A percentile compares a stretch with the other conserved stretches of the same genome.
Evolutionary conservation across 1,140 invertebrate species (phyloP).

Genomic region (Drosophila lini): DNA sequence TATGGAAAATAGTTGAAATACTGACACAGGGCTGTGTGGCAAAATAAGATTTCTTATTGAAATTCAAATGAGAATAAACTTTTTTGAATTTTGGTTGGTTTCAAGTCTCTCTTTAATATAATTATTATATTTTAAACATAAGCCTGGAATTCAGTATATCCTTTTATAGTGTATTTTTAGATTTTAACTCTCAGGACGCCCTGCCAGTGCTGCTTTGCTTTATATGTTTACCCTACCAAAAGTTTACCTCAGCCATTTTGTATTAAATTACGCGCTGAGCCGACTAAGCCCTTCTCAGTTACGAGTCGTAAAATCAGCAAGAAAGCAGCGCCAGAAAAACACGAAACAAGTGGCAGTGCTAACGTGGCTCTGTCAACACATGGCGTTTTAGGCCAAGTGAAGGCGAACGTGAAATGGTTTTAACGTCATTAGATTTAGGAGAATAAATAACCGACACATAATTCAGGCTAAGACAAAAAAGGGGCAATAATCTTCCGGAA

Average conservation of each 20-base stretch:
- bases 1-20: slow-evolving; percentile 1
- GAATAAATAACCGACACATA: slow-evolving; percentile 41
- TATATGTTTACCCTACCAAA: slow-evolving; percentile 16
- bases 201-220: slow-evolving; percentile 6
- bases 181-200: not conserved
- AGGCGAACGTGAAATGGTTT: slow-evolving; percentile 46
- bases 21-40: no score
- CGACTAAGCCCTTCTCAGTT: slow-evolving; percentile 70
- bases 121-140: not conserved
- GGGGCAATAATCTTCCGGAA: slow-evolving; percentile 5
- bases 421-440: slow-evolving; percentile 47
- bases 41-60: not conserved
- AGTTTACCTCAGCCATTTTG: slow-evolving; percentile 45
- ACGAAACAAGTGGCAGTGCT: slow-evolving; percentile 22
- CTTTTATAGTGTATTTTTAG: not conserved
- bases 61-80: not conserved
- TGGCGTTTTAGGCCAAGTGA: slow-evolving; percentile 20
- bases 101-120: not conserved
- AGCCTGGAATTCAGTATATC: no score
- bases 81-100: not conserved
- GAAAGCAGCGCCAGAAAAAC: slow-evolving; percentile 9
- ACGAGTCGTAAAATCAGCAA: slow-evolving; percentile 60
- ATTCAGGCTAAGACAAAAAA: slow-evolving; percentile 23
- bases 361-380: slow-evolving; percentile 58
- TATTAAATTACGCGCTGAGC: slow-evolving; percentile 79